These are phyloP conservation scores for Xestia c-nigrum DNA, from an alignment of 2,888 invertebrate species.

Conservation along the genomic window DNA sequence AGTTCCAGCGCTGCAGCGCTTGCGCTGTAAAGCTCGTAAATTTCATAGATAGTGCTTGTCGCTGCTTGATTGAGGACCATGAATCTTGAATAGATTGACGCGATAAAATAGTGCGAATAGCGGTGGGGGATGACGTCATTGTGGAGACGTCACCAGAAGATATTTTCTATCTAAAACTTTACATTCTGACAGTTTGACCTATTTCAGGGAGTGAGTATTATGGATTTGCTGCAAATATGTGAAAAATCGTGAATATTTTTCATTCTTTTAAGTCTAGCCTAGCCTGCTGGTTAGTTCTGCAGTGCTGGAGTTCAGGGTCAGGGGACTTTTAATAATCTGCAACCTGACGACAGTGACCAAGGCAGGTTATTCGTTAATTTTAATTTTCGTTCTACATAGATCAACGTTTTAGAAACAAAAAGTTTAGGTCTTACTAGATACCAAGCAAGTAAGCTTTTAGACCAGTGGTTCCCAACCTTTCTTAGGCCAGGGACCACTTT, in stretches of 20 bases:
- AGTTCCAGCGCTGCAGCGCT: slow-evolving; percentile 24
- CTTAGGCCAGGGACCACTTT: no score
- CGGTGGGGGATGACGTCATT: slow-evolving; percentile 41
- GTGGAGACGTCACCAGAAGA: slow-evolving; percentile 22
- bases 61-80: slow-evolving; percentile 56
- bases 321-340: neutral
- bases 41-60: slow-evolving; percentile 55
- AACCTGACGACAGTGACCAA: neutral
- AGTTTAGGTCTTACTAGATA: neutral
- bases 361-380: neutral
- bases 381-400: neutral
- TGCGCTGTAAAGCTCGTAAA: slow-evolving; percentile 52
- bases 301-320: no score
- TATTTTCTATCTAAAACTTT: slow-evolving; percentile 11
- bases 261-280: neutral
- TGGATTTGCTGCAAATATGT: neutral
- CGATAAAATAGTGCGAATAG: slow-evolving; percentile 58
- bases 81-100: slow-evolving; percentile 62
- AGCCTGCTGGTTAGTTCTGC: no score
- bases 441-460: neutral
- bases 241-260: neutral
- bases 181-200: slow-evolving; percentile 16
- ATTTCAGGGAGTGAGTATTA: neutral
- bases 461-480: no score
- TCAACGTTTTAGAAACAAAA: neutral